Conservation (phyloP, 1,140 invertebrate genomes). For the Nephila pilipes region DNA sequence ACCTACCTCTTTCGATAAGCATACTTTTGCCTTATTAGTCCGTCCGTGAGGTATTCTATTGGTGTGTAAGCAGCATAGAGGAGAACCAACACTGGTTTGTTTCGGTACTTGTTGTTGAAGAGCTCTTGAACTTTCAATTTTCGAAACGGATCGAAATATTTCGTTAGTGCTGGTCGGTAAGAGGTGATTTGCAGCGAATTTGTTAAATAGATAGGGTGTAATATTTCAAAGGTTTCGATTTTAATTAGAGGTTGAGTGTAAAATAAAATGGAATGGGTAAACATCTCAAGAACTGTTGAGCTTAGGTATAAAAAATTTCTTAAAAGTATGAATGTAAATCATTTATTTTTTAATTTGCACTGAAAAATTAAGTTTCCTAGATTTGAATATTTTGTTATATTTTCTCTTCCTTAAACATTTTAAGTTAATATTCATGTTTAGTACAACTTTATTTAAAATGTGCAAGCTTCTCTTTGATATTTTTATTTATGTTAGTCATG, state of each 20-base stretch:
- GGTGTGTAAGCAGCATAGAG: neutral
- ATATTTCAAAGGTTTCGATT: too few species aligned
- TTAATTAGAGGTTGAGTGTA: neutral
- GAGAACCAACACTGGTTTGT: neutral
- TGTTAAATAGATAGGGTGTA: neutral
- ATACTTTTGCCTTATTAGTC: neutral
- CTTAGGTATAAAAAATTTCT: neutral
- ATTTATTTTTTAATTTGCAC: too few species aligned
- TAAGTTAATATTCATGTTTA: too few species aligned
- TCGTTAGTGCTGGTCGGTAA: neutral
- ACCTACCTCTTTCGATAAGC: neutral
- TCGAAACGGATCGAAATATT: neutral
- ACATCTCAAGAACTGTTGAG: neutral
- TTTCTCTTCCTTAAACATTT: too few species aligned
- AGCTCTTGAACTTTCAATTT: slow-evolving; percentile 1
- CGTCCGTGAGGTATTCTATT: neutral
- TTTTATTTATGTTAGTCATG: too few species aligned
- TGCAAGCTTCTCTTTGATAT: too few species aligned
- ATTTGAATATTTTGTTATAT: too few species aligned
- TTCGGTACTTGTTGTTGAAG: neutral
- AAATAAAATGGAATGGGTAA: neutral
- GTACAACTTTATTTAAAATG: too few species aligned
- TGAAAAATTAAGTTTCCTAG: too few species aligned
- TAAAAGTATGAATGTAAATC: too few species aligned
- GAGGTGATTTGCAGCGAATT: neutral